phyloP scores from a whole-genome alignment of 2,113 vertebrate genomes.

The Dolichotis patagonum region DNA sequence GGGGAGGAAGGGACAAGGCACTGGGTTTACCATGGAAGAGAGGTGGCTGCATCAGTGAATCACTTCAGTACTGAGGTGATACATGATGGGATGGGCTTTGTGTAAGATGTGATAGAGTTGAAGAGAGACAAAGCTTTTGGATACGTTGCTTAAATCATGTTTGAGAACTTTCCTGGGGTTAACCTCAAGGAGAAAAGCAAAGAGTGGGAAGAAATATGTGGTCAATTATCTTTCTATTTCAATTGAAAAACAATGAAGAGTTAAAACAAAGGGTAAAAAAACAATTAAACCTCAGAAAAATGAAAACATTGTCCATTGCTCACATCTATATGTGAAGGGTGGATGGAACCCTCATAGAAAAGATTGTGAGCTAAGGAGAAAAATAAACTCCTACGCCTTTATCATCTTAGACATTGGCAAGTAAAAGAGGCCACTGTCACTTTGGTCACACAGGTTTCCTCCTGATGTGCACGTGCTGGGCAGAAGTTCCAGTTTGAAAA shows the following conservation, averaged over 20 bases:
- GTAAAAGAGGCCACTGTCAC: background rate
- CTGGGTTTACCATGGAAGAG: background rate
- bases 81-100: background rate
- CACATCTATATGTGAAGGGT: background rate
- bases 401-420: background rate
- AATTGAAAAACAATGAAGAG: background rate
- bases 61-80: too few relatives aligned
- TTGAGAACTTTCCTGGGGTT: slow-evolving; percentile 1
- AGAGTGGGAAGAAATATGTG: background rate
- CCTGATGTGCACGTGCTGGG: background rate
- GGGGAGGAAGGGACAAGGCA: background rate
- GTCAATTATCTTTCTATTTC: background rate
- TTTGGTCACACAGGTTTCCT: background rate
- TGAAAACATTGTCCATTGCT: background rate
- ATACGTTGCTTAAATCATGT: background rate
- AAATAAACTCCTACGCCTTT: background rate
- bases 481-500: background rate
- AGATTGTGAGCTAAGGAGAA: background rate
- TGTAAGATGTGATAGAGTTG: background rate
- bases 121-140: background rate
- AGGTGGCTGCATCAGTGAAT: accelerated
- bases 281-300: background rate
- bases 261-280: background rate
- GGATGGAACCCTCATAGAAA: background rate
- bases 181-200: background rate